Conservation (phyloP, 2,888 invertebrate genomes). For the Cephus rjabovi region DNA sequence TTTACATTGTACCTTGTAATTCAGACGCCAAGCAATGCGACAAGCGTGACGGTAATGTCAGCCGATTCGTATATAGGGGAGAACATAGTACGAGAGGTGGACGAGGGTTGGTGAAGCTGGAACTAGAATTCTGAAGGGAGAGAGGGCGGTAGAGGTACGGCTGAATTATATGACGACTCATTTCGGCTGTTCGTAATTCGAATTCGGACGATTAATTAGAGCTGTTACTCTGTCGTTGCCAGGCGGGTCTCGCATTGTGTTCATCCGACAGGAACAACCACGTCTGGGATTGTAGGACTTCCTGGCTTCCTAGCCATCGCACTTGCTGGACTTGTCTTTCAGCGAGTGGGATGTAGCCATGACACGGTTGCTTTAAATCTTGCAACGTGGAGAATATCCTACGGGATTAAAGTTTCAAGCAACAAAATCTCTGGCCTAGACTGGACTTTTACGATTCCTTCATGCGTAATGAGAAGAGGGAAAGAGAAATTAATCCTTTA, state of each 20-base stretch:
- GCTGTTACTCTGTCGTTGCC: constrained; percentile 52
- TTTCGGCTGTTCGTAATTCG: constrained; percentile 53
- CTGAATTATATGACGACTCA: constrained; percentile 54
- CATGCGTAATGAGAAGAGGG: neutral
- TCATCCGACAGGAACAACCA: constrained; percentile 47
- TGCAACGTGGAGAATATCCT: neutral
- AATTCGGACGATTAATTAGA: constrained; percentile 56
- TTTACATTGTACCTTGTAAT: neutral
- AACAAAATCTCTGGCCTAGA: neutral
- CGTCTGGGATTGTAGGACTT: constrained; percentile 8
- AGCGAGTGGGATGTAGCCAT: neutral
- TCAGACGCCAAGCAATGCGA: neutral
- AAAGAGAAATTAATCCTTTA: neutral
- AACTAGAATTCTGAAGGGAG: neutral
- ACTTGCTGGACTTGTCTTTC: constrained; percentile 3
- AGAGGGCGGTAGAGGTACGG: constrained; percentile 17
- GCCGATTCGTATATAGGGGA: neutral
- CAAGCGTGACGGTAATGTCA: neutral
- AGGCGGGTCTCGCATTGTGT: constrained; percentile 49
- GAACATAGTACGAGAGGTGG: neutral
- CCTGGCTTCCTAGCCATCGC: neutral
- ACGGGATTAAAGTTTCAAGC: neutral
- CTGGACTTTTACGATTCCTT: neutral
- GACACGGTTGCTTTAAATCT: neutral
- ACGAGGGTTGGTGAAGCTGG: neutral